Evolutionary conservation across 1,140 invertebrate genomes (phyloP).

Genomic region (Cotesia vestalis): DNA sequence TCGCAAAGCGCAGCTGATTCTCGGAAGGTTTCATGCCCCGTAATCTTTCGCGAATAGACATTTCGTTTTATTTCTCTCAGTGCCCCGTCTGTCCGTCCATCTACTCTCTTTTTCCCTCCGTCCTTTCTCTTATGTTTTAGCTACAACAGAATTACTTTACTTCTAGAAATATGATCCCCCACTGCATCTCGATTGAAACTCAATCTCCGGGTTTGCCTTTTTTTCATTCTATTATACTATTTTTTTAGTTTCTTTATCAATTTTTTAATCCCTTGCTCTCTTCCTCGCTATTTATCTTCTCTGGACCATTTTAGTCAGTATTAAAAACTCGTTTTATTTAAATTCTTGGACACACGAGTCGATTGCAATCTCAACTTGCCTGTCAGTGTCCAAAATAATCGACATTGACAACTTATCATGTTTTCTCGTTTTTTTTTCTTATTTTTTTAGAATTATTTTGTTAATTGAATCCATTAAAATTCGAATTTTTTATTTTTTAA

Average conservation of each 20-base stretch:
- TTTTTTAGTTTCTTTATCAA: neutral
- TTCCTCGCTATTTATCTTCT: neutral
- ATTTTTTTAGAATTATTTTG: too few species aligned
- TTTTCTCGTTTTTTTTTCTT: neutral
- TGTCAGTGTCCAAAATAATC: slow-evolving; percentile 20
- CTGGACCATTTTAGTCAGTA: neutral
- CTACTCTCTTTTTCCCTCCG: slow-evolving; percentile 1
- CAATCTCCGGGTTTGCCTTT: slow-evolving; percentile 5
- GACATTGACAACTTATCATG: slow-evolving; percentile 25
- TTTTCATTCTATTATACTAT: neutral
- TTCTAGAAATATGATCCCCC: slow-evolving; percentile 34
- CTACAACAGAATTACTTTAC: slow-evolving; percentile 10
- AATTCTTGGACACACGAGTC: slow-evolving; percentile 19
- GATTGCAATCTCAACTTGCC: slow-evolving; percentile 23
- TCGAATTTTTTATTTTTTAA: too few species aligned
- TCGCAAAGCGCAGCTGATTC: slow-evolving; percentile 31
- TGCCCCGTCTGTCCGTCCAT: slow-evolving; percentile 1
- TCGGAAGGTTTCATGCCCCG: slow-evolving; percentile 36
- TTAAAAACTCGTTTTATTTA: slow-evolving; percentile 7
- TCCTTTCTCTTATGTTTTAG: slow-evolving; percentile 15
- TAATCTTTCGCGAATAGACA: slow-evolving; percentile 36
- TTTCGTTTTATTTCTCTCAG: slow-evolving; percentile 33
- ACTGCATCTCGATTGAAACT: slow-evolving; percentile 27
- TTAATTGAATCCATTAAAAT: too few species aligned
- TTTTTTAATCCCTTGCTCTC: too few species aligned